Conservation (phyloP, 2,797 vertebrate species). For the Benthosema pterotum region DNA sequence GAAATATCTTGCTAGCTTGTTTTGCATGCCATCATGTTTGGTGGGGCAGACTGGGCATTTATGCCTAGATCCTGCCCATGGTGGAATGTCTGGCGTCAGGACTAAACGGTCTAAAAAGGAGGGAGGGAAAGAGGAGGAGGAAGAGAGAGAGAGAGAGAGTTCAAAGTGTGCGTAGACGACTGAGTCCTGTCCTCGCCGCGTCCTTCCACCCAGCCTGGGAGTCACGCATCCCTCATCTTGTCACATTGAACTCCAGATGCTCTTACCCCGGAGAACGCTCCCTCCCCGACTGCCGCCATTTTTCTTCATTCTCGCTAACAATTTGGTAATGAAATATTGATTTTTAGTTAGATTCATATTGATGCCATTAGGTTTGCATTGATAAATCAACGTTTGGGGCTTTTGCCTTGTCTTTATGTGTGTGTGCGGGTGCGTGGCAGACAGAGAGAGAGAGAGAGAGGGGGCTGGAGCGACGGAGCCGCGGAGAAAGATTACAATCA, state of each 20-base stretch:
- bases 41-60: background rate
- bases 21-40: too few relatives aligned
- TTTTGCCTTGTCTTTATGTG: conserved; percentile 78
- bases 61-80: too few relatives aligned
- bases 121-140: conserved; percentile 13
- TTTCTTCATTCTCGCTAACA: conserved; percentile 99
- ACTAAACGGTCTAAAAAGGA: too few relatives aligned
- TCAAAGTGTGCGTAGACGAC: conserved; percentile 84
- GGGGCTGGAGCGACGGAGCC: conserved; percentile 84
- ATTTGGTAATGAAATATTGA: too few relatives aligned
- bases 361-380: conserved; percentile 99
- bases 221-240: conserved; percentile 98
- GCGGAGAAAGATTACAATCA: conserved; percentile 96
- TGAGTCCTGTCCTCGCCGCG: conserved; percentile 94
- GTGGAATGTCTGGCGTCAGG: too few relatives aligned
- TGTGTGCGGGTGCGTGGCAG: too few relatives aligned
- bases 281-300: conserved; percentile 92
- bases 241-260: conserved; percentile 99
- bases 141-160: too few relatives aligned
- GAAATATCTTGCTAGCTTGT: too few relatives aligned
- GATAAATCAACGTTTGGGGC: conserved; percentile 95
- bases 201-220: conserved; percentile 92
- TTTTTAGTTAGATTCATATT: conserved; percentile 99
- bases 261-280: conserved; percentile 95
- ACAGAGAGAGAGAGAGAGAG: conserved; percentile 74